Base-by-base conservation (phyloP, 1,140 invertebrate species). In the Papilio helenus region DNA sequence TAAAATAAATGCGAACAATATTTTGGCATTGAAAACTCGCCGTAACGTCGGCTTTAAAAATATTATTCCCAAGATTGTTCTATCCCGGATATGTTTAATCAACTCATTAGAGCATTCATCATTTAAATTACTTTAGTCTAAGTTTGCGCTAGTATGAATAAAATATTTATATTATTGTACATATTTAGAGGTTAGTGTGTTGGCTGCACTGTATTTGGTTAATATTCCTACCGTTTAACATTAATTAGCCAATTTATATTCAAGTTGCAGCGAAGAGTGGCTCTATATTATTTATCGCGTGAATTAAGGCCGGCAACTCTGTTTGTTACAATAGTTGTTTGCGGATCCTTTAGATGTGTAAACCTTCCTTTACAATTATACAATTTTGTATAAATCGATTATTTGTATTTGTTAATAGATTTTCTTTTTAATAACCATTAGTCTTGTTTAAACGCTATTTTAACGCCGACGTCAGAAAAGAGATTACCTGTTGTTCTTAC, bases 221-320 rank as follows among this genome's bases (percentile, higher is more conserved):
- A 87, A 88, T 90, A 88, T 89, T 86, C 83, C 79, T 81, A 83
- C 81, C 88, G 88, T 88, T 92, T 90, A 90, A 91, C 81, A 89
- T 92, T 93, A 93, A 93, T 93, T 92, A 90, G 83, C 81, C 88
- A 87, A 93, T 93, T 93, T 93, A 90, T 92, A 93, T 92, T 93
- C 90, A 93, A 92, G 87, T 93, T 91, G 90, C 89, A 91, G 79
- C 87, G 89, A 92, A 92, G 88, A 92, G 87, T 87, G 88, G 87
- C 79, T 87, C 84, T 92, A 85, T 92, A 92, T 92, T 91, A 93
- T 93, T 93, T 91, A 93, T 91, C 85, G 84, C 85, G 81, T 79
- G 85, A 90, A 90, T 91, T 88, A 90, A 89, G 86, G 83, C 79
- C 83, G 79, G 73, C 68, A 72, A 71, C 80, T 79, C 77, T 77